Conservation (phyloP, 2,888 invertebrate species). For the Mongoloraphidia duomilia region DNA sequence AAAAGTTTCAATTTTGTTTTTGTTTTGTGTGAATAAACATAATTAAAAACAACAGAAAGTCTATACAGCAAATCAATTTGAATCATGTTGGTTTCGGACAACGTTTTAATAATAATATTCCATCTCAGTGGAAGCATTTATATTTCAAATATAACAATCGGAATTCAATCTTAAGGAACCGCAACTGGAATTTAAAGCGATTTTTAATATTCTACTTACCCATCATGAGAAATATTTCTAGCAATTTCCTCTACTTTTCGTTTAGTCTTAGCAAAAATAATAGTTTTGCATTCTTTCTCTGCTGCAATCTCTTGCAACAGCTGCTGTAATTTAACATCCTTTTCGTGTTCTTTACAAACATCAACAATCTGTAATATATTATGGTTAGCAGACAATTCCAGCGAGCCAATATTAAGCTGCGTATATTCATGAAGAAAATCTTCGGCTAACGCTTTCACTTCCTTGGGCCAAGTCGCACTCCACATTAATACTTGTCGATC, state of each 20-base stretch:
- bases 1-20: too few relatives aligned
- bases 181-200: too few relatives aligned
- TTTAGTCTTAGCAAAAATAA: conserved; percentile 95
- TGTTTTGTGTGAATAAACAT: too few relatives aligned
- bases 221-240: conserved; percentile 33
- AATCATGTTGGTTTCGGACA: too few relatives aligned
- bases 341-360: conserved; percentile 76
- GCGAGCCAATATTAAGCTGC: conserved; percentile 83
- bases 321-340: conserved; percentile 33
- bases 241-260: conserved; percentile 70
- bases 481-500: conserved; percentile 96
- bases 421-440: conserved; percentile 83
- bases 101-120: too few relatives aligned
- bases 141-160: too few relatives aligned
- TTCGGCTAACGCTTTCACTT: conserved; percentile 80
- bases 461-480: conserved; percentile 99
- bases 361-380: conserved; percentile 81
- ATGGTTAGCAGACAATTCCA: conserved; percentile 81
- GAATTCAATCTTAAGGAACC: too few relatives aligned
- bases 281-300: conserved; percentile 76
- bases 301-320: too few relatives aligned
- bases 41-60: too few relatives aligned
- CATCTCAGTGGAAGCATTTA: too few relatives aligned
- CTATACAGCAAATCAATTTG: too few relatives aligned
- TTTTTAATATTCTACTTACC: too few relatives aligned